phyloP scores from a whole-genome alignment of 2,888 invertebrate species.

The Apotomis turbidana region DNA sequence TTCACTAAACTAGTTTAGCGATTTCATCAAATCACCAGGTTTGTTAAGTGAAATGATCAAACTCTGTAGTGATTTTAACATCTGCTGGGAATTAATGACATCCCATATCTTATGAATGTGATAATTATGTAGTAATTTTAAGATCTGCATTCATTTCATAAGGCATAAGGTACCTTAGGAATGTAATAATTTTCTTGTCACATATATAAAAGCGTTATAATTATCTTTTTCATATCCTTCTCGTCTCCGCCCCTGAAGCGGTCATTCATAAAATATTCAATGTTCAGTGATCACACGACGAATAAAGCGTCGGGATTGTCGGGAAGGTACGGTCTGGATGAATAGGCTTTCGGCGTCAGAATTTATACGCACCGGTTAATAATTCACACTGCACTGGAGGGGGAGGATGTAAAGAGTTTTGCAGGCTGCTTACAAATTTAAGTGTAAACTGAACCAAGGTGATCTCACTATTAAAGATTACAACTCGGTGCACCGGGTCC shows the following conservation, averaged over 20 bases:
- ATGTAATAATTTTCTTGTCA: no score
- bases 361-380: slow-evolving; percentile 55
- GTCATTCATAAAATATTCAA: slow-evolving; percentile 42
- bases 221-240: background rate
- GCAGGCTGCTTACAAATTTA: background rate
- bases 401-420: slow-evolving; percentile 10
- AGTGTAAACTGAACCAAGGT: background rate
- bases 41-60: no score
- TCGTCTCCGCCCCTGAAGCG: background rate
- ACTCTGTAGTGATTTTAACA: no score
- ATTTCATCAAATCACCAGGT: no score
- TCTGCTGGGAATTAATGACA: no score
- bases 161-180: no score
- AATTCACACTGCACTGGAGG: slow-evolving; percentile 50
- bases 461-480: no score
- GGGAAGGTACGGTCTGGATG: slow-evolving; percentile 47
- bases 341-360: slow-evolving; percentile 54
- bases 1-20: no score
- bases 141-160: no score
- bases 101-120: no score
- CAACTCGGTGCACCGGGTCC: no score
- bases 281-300: slow-evolving; percentile 48
- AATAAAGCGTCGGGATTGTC: slow-evolving; percentile 46
- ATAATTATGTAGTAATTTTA: no score
- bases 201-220: background rate